These are phyloP conservation scores for Tympanuchus pallidicinctus DNA, from an alignment of 2,113 vertebrate genomes.

Conservation along the genomic window DNA sequence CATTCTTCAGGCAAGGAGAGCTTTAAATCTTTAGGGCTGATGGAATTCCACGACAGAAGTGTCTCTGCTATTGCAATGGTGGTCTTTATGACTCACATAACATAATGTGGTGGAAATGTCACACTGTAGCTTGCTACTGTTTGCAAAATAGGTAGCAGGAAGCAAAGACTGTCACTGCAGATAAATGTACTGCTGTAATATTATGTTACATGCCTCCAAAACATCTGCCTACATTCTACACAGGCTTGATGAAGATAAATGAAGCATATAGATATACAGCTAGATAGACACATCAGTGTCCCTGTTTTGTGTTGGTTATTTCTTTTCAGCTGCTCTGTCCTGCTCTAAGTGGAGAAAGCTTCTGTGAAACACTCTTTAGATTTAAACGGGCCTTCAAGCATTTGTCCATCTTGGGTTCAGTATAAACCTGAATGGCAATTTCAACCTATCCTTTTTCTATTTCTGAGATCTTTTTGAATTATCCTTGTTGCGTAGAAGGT, in stretches of 20 bases:
- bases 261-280: not conserved
- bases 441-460: not conserved
- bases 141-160: not conserved
- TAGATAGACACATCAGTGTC: not conserved
- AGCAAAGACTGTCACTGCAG: not conserved
- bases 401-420: not conserved
- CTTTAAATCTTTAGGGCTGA: not conserved
- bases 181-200: not conserved
- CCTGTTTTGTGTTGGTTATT: not conserved
- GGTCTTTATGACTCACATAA: not conserved
- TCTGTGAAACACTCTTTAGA: not conserved
- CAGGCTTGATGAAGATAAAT: not conserved
- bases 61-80: not conserved
- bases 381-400: not conserved
- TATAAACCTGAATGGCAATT: not conserved
- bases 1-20: not conserved
- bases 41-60: not conserved
- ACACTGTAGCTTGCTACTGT: not conserved
- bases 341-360: not conserved
- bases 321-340: not conserved
- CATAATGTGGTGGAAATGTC: not conserved
- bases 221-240: fast-evolving
- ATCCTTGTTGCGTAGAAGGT: not conserved
- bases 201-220: not conserved
- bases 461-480: not conserved